Percentiles rank a stretch among this genome's conserved stretches.
Conservation (phyloP, 1,140 invertebrate genomes). For the Spodoptera frugiperda region DNA sequence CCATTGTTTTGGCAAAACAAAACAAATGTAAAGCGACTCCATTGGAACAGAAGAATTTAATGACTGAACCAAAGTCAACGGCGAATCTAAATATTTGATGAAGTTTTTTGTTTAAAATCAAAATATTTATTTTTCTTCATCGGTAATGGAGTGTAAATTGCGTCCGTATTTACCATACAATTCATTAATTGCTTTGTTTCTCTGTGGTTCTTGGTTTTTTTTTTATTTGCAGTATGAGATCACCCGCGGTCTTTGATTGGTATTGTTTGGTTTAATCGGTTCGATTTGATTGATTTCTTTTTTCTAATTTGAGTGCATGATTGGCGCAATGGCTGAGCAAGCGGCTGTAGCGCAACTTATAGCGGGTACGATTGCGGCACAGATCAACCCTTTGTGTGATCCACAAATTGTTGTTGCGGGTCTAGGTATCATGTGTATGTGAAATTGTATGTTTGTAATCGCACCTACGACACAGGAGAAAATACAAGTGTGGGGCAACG, state of each 20-base stretch:
- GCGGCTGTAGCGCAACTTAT: too few relatives aligned
- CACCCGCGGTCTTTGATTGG: conserved; percentile 3
- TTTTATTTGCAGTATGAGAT: conserved; percentile 15
- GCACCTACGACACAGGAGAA: too few relatives aligned
- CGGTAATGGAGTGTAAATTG: conserved; percentile 39
- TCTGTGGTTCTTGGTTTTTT: conserved; percentile 3
- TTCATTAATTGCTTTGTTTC: conserved; percentile 39
- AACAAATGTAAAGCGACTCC: conserved; percentile 20
- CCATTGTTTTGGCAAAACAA: conserved; percentile 28
- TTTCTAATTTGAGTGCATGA: conserved; percentile 18
- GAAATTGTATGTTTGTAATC: too few relatives aligned
- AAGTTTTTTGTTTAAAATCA: conserved; percentile 7
- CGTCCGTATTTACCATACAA: conserved; percentile 31
- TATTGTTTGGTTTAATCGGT: conserved; percentile 7
- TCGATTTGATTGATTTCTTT: not conserved
- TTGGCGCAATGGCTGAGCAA: too few relatives aligned
- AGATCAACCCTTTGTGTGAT: too few relatives aligned
- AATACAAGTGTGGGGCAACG: too few relatives aligned
- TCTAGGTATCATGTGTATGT: too few relatives aligned
- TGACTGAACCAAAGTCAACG: conserved; percentile 8
- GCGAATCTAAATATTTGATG: conserved; percentile 21
- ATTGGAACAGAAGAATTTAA: conserved; percentile 27
- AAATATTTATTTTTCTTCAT: conserved; percentile 24
- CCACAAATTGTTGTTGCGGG: too few relatives aligned
- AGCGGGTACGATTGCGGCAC: too few relatives aligned